Evolutionary conservation across 2,797 vertebrate genomes (phyloP), one percentile per base, ranked within the genome.

Genomic region (Chelon auratus): DNA sequence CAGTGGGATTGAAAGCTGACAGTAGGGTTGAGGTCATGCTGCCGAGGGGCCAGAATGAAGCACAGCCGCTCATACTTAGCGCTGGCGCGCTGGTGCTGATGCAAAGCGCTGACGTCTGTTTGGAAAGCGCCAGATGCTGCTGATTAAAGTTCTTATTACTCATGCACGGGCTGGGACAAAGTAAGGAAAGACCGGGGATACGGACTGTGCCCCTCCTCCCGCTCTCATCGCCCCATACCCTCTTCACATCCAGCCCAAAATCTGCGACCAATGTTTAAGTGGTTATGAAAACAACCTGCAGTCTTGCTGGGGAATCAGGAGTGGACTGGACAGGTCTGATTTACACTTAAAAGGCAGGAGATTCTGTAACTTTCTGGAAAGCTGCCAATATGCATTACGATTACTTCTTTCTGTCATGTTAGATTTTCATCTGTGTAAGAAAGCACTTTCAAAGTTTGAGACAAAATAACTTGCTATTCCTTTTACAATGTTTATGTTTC

Each of bases 61-160:
- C 85, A 74, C 87, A 82, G 86, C 77, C 86, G 77, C 84, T 89
- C 84, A 15, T 88, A 85, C 86, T 89, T 84, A 86, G 77, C 48
- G 60, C 54, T 57, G 73, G 81, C 78, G 81, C 11, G 58, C 82
- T 62, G 83, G 72, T 89, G 79, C 84, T 88, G 91, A 91, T 90
- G 92, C 89, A 89, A 83, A 85, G 84, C 66, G 70, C 91, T 93
- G 93, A 92, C 88, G 84, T 89, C 72, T 84, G 65, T 87, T 73
- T 84, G 84, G 86, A 89, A 77, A 55, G 81, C 22, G 51, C 84
- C 93, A 94, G 85, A 93, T 94, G 94, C 90, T 89, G 80, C 90
- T 90, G 89, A 94, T 94, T 94, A 91, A 89, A 91, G 84, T 88
- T 86, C 53, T 70, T 88, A 85, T 93, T 89, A 92, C 89, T 92